Evolutionary conservation across 2,113 vertebrate genomes (phyloP).

Genomic region (Sarotherodon lohbergeri): DNA sequence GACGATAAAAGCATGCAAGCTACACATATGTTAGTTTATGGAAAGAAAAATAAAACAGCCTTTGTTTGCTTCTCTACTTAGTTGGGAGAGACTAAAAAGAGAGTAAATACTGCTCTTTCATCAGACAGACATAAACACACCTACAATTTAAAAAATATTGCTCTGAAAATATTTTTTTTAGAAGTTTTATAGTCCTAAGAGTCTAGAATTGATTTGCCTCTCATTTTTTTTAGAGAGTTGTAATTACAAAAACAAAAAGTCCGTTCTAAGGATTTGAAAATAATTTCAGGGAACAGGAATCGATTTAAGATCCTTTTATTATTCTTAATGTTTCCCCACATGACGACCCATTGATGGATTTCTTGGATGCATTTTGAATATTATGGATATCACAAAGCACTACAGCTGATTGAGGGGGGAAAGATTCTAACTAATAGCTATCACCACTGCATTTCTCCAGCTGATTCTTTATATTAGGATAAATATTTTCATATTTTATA

Average conservation of each 20-base stretch:
- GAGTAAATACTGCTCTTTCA: neutral
- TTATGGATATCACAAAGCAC: neutral
- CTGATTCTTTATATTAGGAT: neutral
- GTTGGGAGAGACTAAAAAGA: neutral
- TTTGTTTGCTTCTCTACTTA: neutral
- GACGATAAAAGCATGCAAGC: neutral
- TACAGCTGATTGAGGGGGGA: neutral
- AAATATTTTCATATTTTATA: neutral
- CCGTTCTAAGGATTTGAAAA: neutral
- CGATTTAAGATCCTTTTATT: neutral
- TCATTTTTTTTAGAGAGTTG: too few relatives aligned
- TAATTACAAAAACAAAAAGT: too few relatives aligned
- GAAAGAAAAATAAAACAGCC: neutral
- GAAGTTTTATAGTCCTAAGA: neutral
- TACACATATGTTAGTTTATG: neutral
- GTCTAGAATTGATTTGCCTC: neutral
- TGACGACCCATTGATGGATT: rapidly evolving
- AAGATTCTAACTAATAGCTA: neutral
- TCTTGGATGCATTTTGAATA: neutral
- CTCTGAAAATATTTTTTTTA: too few relatives aligned
- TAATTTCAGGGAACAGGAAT: neutral
- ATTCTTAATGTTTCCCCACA: neutral
- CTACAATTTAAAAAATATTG: neutral
- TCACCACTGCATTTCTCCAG: neutral
- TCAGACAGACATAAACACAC: neutral